Evolutionary conservation across 2,113 vertebrate genomes (phyloP), one percentile per base, ranked within the genome.

Genomic region (Panthera uncia): DNA sequence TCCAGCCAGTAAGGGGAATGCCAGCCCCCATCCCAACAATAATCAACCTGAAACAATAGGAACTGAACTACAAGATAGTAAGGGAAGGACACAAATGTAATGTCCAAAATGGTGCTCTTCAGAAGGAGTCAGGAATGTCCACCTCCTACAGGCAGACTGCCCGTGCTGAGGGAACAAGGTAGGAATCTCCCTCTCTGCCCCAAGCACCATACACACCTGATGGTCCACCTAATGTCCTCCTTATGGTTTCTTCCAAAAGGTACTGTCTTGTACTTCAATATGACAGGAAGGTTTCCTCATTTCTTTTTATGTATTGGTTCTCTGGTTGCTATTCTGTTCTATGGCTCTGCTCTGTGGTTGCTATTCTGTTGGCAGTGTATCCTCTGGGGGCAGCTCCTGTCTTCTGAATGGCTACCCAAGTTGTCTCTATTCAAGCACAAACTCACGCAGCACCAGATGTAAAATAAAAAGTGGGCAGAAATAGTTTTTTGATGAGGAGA

Each of bases 381-480:
- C 74, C 19, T 41, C 50, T 41, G 82, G 36, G 68, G 83, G 45
- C 23, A 80, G 55, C 11, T 68, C 38, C 18, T 61, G 16, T 83
- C 38, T 65, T 73, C 69, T 55, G 50, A 78, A 61, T 76, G 38
- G 68, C 33, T 78, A 33, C 33, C n/a, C n/a, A 66, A 50, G 11
- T 61, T 78, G 45, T 94, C 65, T 33, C 27, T 66, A 52, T 27
- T 63, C 29, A 85, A 82, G 79, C 45, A 84, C 89, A 90, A 91
- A 68, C 74, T 92, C 50, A 50, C n/a, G 11, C 11, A 65, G 65
- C 6, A 76, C 41, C n/a, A 21, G 5, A 11, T 29, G 41, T 48
- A 95, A 94, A 88, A 80, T 63, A 38, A 63, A 92, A 97, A 69
- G 45, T 61, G 71, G n/a, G 48, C 21, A 89, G 66, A 95, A 57